Evolutionary conservation across 2,113 vertebrate species (phyloP), one percentile per base, ranked within the genome.

Genomic region (Cheirogaleus medius): DNA sequence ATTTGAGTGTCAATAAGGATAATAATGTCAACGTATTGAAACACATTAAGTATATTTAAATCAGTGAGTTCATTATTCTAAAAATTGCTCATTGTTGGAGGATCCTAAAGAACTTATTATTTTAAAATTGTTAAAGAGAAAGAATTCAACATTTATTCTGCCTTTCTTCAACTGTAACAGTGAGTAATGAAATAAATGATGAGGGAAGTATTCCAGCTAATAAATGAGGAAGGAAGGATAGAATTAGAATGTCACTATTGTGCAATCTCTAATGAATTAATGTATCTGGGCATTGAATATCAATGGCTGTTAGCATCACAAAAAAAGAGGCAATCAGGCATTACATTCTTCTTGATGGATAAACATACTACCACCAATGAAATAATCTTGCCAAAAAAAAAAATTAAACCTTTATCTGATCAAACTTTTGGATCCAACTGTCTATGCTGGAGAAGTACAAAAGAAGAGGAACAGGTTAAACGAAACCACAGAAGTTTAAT

Each of bases 141-240:
- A 92, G 25, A 95, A 82, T 44, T 34, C n/a, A 84, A 78, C 20
- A 83, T 95, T 87, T 86, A 71, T 71, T 91, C 25, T 80, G 20
- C 47, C 49, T 87, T 92, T 90, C 21, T 63, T 95, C 78, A 85
- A 66, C 21, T 52, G 10, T 84, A 84, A 85, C 4, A 81, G 21
- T 85, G 49, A 92, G 42, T 90, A 91, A 71, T 15, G 60, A 93
- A 91, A 92, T 52, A 96, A 90, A 25, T 29, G 29, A 54, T 27
- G 14, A 95, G 6, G 3, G 8, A 77, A 80, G 32, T 76, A 87
- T 44, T 90, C 5, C 20, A 83, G 77, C 20, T 71, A 64, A 68
- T 73, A 76, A 76, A 81, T 64, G 78, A 69, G 92, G 63, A 94
- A 88, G 13, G 54, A 76, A 95, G 44, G 20, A 87, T 88, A 80